These are phyloP conservation scores for Drosophila neotestacea DNA, from an alignment of 2,888 invertebrate species.

Conservation along the genomic window DNA sequence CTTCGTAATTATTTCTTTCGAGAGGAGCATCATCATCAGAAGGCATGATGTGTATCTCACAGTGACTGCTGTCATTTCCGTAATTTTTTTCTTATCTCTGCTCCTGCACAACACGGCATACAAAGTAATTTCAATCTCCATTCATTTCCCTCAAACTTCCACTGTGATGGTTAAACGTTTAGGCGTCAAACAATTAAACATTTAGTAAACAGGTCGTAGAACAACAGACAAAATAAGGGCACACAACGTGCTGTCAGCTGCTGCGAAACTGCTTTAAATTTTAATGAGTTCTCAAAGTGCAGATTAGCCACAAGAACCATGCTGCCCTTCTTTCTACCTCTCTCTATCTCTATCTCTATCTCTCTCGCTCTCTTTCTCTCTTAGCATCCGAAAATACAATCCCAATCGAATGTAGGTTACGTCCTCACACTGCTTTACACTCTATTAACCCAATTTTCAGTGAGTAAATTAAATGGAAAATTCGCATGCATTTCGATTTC, in stretches of 20 bases:
- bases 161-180: constrained; percentile 16
- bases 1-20: constrained; percentile 33
- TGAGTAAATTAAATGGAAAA: constrained; percentile 81
- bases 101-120: neutral
- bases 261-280: constrained; percentile 57
- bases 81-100: constrained; percentile 21
- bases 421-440: constrained; percentile 70
- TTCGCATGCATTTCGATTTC: constrained; percentile 32
- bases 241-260: constrained; percentile 28
- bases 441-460: constrained; percentile 83
- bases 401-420: constrained; percentile 70
- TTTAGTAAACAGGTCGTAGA: constrained; percentile 25
- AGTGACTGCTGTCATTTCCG: constrained; percentile 46
- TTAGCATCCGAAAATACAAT: constrained; percentile 10
- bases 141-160: neutral
- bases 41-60: constrained; percentile 13
- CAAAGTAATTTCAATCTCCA: constrained; percentile 6
- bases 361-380: neutral
- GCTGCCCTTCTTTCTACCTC: no score
- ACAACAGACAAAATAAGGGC: constrained; percentile 4
- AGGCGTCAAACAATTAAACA: constrained; percentile 46
- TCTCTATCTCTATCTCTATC: neutral
- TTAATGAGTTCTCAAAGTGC: constrained; percentile 69
- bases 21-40: constrained; percentile 18
- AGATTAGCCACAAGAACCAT: constrained; percentile 57